A percentile compares a stretch with the other conserved stretches of the same genome.
These are phyloP conservation scores for Corythoichthys intestinalis DNA, from an alignment of 2,113 vertebrate species.

Conservation along the genomic window DNA sequence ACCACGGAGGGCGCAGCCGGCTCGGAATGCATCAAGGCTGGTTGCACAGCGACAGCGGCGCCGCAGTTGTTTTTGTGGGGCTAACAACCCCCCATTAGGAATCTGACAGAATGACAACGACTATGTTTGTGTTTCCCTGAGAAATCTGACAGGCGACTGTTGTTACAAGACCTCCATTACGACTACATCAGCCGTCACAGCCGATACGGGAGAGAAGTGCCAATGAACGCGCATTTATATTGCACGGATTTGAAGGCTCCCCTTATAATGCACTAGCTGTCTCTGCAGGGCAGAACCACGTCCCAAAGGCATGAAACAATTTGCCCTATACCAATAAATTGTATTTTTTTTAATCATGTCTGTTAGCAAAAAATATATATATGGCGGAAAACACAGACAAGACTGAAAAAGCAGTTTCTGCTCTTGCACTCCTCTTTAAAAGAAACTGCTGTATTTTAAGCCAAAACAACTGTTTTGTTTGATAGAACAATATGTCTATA, in stretches of 20 bases:
- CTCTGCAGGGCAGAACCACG: background rate
- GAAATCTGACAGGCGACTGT: slow-evolving; percentile 52
- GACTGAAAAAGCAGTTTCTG: no score
- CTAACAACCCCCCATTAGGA: slow-evolving; percentile 54
- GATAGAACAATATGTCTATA: no score
- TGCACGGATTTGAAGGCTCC: slow-evolving; percentile 2
- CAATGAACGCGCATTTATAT: background rate
- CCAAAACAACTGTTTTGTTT: no score
- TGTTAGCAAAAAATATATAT: no score
- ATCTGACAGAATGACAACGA: slow-evolving; percentile 57
- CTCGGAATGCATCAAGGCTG: slow-evolving; percentile 41
- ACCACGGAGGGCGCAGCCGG: slow-evolving; percentile 27
- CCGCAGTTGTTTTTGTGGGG: slow-evolving; percentile 36
- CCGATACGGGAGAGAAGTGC: slow-evolving; percentile 31
- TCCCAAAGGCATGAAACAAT: no score
- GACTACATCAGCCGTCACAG: slow-evolving; percentile 48
- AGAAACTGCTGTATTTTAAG: no score
- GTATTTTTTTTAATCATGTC: no score
- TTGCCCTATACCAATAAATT: background rate
- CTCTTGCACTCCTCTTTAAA: no score
- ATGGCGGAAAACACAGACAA: no score
- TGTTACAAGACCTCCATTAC: slow-evolving; percentile 59
- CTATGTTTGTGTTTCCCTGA: slow-evolving; percentile 60
- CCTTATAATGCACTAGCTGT: background rate
- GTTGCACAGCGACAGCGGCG: slow-evolving; percentile 36